Percentiles rank a stretch among this genome's conserved stretches.
These are phyloP conservation scores for Unio pictorum DNA, from an alignment of 2,888 invertebrate species.

Conservation along the genomic window DNA sequence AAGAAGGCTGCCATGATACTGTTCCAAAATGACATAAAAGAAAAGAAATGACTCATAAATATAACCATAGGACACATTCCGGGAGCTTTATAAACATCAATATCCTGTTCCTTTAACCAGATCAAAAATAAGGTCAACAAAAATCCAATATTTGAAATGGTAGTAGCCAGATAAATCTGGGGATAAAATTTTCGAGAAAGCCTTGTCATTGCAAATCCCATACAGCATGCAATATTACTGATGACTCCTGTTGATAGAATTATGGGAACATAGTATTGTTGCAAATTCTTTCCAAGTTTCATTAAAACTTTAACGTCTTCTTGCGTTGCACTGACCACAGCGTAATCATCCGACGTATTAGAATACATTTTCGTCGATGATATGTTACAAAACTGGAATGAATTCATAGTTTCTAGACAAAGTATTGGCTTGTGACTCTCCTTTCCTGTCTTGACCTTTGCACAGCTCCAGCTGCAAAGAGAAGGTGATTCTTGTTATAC, in stretches of 20 bases:
- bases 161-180: slow-evolving; percentile 45
- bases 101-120: slow-evolving; percentile 44
- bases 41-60: slow-evolving; percentile 54
- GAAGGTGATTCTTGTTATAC: too few species aligned
- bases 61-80: slow-evolving; percentile 55
- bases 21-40: slow-evolving; percentile 48
- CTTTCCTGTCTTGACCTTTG: too few species aligned
- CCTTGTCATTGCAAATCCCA: slow-evolving; percentile 42
- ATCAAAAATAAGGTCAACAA: slow-evolving; percentile 41
- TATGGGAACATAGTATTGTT: slow-evolving; percentile 41
- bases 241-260: slow-evolving; percentile 38
- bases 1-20: slow-evolving; percentile 37
- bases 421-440: too few species aligned
- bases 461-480: too few species aligned
- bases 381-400: too few species aligned
- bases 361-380: too few species aligned
- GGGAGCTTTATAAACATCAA: slow-evolving; percentile 47
- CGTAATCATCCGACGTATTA: not conserved
- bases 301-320: slow-evolving; percentile 13
- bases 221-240: slow-evolving; percentile 25
- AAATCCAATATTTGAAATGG: slow-evolving; percentile 47
- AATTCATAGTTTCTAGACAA: too few species aligned
- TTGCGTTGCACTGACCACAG: slow-evolving; percentile 6
- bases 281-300: slow-evolving; percentile 19
- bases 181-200: slow-evolving; percentile 46